These are phyloP conservation scores for Spongilla lacustris DNA, from an alignment of 37 sponge, comb jelly and placozoan genomes.

Conservation along the genomic window DNA sequence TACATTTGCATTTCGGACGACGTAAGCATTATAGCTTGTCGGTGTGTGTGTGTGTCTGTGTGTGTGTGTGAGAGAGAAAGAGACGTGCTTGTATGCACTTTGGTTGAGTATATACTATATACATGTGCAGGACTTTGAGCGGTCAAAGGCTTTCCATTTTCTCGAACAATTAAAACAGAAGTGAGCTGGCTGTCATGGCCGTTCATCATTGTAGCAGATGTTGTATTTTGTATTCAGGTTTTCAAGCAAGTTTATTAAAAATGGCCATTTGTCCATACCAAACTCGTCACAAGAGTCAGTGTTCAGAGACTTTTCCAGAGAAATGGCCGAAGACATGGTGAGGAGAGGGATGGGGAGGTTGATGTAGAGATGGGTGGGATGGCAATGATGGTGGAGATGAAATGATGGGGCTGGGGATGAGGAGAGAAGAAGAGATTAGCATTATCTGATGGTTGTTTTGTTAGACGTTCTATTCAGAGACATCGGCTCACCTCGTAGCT, in stretches of 20 bases:
- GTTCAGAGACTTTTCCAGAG: slow-evolving; percentile 39
- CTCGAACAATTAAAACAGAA: slow-evolving; percentile 53
- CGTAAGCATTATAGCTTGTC: slow-evolving; percentile 43
- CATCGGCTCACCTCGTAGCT: neutral
- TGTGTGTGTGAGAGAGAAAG: neutral
- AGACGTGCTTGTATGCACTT: too few relatives aligned
- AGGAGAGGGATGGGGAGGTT: neutral
- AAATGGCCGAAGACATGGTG: slow-evolving; percentile 58
- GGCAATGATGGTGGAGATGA: too few relatives aligned
- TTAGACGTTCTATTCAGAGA: neutral
- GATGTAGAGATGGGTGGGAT: too few relatives aligned
- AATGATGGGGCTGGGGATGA: neutral
- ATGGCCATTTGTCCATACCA: slow-evolving; percentile 9
- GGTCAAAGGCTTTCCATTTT: slow-evolving; percentile 85
- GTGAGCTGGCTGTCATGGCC: slow-evolving; percentile 19
- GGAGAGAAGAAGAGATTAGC: neutral
- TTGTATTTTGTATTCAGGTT: slow-evolving; percentile 22
- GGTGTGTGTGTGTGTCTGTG: slow-evolving; percentile 5
- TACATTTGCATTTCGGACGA: slow-evolving; percentile 88
- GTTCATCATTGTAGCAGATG: neutral
- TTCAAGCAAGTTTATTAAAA: slow-evolving; percentile 21
- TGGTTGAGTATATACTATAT: neutral
- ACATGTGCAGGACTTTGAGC: slow-evolving; percentile 75
- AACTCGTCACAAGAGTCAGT: slow-evolving; percentile 8
- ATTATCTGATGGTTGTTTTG: neutral